A percentile compares a stretch with the other conserved stretches of the same genome.
phyloP scores from a whole-genome alignment of 2,797 vertebrate genomes.

The Eidolon dupreanum region DNA sequence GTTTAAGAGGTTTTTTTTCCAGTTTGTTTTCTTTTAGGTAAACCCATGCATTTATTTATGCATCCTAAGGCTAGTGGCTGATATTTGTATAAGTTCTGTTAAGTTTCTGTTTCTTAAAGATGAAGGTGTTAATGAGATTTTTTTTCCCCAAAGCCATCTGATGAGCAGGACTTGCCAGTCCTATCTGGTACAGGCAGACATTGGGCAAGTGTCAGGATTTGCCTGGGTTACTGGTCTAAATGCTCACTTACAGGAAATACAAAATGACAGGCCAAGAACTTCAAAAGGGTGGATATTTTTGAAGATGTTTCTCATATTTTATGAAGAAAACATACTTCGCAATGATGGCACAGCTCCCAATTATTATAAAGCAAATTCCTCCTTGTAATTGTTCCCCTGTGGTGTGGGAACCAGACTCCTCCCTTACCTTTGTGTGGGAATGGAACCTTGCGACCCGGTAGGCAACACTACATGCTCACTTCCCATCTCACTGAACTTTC shows the following conservation, averaged over 20 bases:
- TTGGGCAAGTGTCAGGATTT: neutral
- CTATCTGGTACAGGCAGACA: neutral
- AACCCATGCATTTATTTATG: neutral
- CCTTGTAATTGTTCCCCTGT: neutral
- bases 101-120: slow-evolving; percentile 61
- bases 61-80: slow-evolving; percentile 26
- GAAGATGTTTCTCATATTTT: neutral
- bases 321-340: neutral
- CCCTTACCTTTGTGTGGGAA: no score
- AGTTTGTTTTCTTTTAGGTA: slow-evolving; percentile 40
- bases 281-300: neutral
- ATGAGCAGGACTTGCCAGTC: slow-evolving; percentile 28
- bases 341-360: neutral
- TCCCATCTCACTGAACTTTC: no score
- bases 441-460: no score
- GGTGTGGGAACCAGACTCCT: no score
- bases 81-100: slow-evolving; percentile 50
- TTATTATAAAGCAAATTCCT: neutral
- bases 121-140: slow-evolving; percentile 50
- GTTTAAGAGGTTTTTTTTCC: neutral
- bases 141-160: neutral
- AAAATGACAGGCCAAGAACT: neutral
- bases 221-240: neutral
- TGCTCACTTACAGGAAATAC: neutral
- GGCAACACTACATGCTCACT: no score